Conservation (phyloP, 2,888 invertebrate genomes). For the Mylabris sibirica region DNA sequence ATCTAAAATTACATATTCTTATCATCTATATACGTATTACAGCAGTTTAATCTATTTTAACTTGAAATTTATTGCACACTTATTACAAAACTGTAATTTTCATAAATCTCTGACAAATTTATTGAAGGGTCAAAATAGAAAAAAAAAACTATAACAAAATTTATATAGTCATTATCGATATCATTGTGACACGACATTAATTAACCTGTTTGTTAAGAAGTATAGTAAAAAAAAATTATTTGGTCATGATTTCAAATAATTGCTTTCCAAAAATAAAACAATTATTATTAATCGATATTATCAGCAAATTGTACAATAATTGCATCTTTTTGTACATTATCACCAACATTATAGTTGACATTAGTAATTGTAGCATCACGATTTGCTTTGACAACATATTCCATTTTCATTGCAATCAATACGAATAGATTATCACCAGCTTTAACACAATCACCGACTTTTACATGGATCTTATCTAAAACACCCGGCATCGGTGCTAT, state of each 20-base stretch:
- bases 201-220: too few species aligned
- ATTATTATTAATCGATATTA: background rate
- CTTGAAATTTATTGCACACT: background rate
- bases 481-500: slow-evolving; percentile 96
- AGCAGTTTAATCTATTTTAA: background rate
- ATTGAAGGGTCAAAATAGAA: too few species aligned
- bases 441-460: slow-evolving; percentile 80
- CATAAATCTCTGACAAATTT: too few species aligned
- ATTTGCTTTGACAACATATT: slow-evolving; percentile 90
- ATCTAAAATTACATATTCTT: background rate
- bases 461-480: slow-evolving; percentile 88
- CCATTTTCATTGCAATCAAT: slow-evolving; percentile 99
- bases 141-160: background rate
- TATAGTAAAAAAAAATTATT: too few species aligned
- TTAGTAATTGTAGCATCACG: slow-evolving; percentile 78
- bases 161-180: too few species aligned
- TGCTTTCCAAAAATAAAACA: too few species aligned
- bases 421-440: slow-evolving; percentile 91
- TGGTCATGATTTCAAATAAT: too few species aligned
- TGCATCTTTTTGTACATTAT: slow-evolving; percentile 81
- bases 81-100: too few species aligned
- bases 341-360: slow-evolving; percentile 77
- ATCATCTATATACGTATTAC: background rate
- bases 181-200: too few species aligned
- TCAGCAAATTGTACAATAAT: slow-evolving; percentile 65